These are phyloP conservation scores for Noturus placidus DNA, from an alignment of 2,113 vertebrate species.

Conservation along the genomic window DNA sequence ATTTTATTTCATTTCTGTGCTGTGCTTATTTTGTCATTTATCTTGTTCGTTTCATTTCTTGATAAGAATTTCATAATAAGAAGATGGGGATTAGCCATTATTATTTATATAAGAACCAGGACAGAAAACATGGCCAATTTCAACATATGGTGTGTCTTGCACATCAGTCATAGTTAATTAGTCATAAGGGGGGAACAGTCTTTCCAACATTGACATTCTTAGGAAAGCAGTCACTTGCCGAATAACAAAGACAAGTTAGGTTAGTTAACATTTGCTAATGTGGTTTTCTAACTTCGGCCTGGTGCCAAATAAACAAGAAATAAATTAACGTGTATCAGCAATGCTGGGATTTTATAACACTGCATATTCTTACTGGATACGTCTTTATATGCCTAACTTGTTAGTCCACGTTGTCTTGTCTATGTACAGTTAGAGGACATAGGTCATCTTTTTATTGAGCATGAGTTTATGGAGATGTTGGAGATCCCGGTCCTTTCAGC, in stretches of 20 bases:
- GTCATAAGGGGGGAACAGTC: background rate
- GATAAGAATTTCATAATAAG: background rate
- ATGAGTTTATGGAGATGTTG: too few relatives aligned
- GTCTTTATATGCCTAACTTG: background rate
- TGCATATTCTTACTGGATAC: too few relatives aligned
- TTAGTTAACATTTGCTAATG: background rate
- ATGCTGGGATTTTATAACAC: background rate
- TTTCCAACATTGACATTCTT: background rate
- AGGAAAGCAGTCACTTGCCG: background rate
- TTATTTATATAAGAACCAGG: background rate
- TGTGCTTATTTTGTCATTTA: background rate
- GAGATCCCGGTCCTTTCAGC: too few relatives aligned
- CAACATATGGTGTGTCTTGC: background rate
- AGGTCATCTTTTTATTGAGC: background rate
- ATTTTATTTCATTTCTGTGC: background rate
- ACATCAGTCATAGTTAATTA: background rate
- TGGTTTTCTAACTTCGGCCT: background rate
- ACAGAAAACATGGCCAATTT: background rate
- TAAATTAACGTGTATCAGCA: background rate
- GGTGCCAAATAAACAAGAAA: background rate
- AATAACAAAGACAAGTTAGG: background rate
- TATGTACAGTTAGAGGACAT: background rate
- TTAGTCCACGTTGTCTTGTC: background rate
- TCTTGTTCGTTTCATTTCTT: background rate
- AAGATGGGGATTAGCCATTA: background rate